Base-by-base conservation (phyloP, 2,797 vertebrate genomes). In the Phrynocephalus guinanensis region DNA sequence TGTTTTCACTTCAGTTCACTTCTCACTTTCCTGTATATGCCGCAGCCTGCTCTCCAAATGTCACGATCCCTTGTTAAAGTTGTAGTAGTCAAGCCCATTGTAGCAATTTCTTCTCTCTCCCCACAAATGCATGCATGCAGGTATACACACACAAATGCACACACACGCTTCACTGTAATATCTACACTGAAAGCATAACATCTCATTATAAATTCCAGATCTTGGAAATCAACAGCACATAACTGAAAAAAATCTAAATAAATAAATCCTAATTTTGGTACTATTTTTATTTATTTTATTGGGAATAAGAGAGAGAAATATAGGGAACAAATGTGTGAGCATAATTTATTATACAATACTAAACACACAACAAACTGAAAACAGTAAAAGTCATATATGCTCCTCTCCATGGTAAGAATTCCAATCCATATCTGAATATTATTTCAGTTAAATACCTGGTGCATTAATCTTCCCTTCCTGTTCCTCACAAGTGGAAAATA, bases 1-100 rank as follows among this genome's bases (percentile, higher is more conserved):
- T 96, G 91, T 96, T 96, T 96, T 95, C 94, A 94, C 94, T 93
- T 92, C 81, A 89, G 91, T 92, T 95, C 92, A 84, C 86, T 91
- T 92, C 90, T 92, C 91, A 16, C 90, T 93, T 95, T 88, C 86
- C 91, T 90, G 90, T 76, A 87, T 48, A 91, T 80, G 38, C 38
- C 38, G 38, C 38, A 92, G 84, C 11, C 88, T 0, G 0, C 82
- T 92, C 90, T 90, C 88, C 87, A 78, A 93, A 92, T 88, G 75
- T 67, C 63, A 70, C 83, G 79, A 76, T 52, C 90, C 60, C 66
- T 87, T 90, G 87, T 28, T 79, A 85, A 79, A 1, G 6, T 82
- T 9, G 85, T 79, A 24, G 71, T 30, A 89, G 87, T 77, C 77
- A 79, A 44, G 92, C 89, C 73, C 87, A 52, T 0, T 0, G 75